A percentile compares a stretch with the other conserved stretches of the same genome.
phyloP scores from a whole-genome alignment of 2,113 vertebrate genomes.

The Charadrius vociferus region DNA sequence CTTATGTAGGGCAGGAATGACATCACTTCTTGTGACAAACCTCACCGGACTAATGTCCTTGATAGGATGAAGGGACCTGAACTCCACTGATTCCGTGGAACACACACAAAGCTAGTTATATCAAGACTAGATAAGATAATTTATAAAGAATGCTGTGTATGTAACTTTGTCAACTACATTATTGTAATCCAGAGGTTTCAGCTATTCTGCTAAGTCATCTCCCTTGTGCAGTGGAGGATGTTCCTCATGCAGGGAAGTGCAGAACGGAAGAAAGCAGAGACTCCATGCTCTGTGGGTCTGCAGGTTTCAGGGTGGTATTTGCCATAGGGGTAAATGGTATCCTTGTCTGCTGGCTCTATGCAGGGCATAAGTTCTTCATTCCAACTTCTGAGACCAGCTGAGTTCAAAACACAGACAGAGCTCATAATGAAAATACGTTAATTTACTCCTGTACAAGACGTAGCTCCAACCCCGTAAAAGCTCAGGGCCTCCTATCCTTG shows the following conservation, averaged over 20 bases:
- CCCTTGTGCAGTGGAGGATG: neutral
- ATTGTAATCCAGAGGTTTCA: neutral
- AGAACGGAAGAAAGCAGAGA: neutral
- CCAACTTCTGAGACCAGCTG: neutral
- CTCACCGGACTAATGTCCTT: neutral
- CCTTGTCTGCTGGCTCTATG: neutral
- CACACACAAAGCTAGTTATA: neutral
- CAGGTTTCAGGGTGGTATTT: neutral
- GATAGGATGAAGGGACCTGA: neutral
- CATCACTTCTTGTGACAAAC: neutral
- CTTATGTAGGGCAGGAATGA: neutral
- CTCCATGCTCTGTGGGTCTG: neutral
- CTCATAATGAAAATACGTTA: neutral
- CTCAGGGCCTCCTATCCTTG: neutral
- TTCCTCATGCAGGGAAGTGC: neutral
- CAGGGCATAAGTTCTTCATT: neutral
- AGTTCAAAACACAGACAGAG: neutral
- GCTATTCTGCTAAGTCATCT: neutral
- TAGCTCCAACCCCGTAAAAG: neutral
- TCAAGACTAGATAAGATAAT: neutral
- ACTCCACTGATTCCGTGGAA: accelerated
- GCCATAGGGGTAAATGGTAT: neutral
- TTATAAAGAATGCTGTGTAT: neutral
- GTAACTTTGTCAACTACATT: neutral
- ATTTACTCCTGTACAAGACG: neutral